phyloP scores from a whole-genome alignment of 92 coral and sea anemone genomes.

The Paramuricea clavata region DNA sequence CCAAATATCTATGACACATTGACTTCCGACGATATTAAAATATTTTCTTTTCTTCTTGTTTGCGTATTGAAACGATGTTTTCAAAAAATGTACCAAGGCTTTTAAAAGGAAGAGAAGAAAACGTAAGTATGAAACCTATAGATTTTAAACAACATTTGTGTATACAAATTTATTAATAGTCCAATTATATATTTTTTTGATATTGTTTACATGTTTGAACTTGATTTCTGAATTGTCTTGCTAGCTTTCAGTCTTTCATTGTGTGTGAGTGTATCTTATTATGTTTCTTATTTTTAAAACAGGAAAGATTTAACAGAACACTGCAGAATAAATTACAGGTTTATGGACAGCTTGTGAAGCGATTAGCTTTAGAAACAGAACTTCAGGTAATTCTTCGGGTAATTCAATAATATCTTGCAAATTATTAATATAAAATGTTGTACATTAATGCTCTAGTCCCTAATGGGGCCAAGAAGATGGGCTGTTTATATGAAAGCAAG shows the following conservation, averaged over 20 bases:
- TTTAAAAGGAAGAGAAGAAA: constrained; percentile 80
- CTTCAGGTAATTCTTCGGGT: constrained; percentile 81
- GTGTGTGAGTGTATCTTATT: neutral
- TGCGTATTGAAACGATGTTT: constrained; percentile 47
- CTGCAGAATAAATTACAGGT: constrained; percentile 81
- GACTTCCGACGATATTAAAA: neutral
- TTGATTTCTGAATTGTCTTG: constrained; percentile 13
- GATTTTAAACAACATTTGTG: neutral
- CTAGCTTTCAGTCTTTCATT: neutral
- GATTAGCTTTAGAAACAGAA: constrained; percentile 88
- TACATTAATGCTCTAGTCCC: too few species aligned
- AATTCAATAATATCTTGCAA: neutral
- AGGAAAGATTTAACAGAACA: constrained; percentile 89
- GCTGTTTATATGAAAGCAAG: too few species aligned
- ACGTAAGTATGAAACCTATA: constrained; percentile 61
- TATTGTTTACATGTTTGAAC: constrained; percentile 12
- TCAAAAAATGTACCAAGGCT: constrained; percentile 72
- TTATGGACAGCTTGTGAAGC: constrained; percentile 77
- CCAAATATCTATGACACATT: neutral
- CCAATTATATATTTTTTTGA: constrained; percentile 1
- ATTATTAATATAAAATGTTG: too few species aligned
- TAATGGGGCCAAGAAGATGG: too few species aligned
- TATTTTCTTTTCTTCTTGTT: neutral
- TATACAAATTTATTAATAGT: neutral
- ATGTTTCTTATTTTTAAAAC: constrained; percentile 28